Evolutionary conservation across 2,888 invertebrate species (phyloP), one percentile per base, ranked within the genome.

Genomic region (Xanthia icteritia): DNA sequence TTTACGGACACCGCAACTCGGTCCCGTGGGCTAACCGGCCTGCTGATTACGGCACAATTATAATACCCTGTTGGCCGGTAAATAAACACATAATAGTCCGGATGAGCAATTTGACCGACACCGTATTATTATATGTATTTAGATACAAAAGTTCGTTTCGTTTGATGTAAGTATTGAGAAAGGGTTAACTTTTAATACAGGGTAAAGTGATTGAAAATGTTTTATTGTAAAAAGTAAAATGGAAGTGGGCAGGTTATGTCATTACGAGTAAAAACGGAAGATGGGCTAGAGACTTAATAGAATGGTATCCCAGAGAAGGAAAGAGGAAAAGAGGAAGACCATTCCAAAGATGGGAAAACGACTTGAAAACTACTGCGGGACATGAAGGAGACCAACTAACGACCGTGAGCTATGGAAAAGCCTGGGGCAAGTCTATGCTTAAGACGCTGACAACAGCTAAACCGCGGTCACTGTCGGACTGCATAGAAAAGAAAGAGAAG

Each of bases 31-130:
- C 76, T 71, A 72, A 68, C 83, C 79, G 79, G 86, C 81, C 61
- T 78, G 83, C 89, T 89, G 91, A 91, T 92, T 92, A 91, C 89
- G 84, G 81, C 83, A 86, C 88, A 91, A 91, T 91, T 91, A 92
- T 88, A 86, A 92, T 88, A 86, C 92, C 90, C 91, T 61, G 87
- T 84, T 87, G 90, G 84, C 89, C 89, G 85, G 88, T 90, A 90
- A 92, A 92, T 92, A 91, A 90, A 89, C 89, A 83, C 83, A 74
- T 83, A 86, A 89, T 86, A 87, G 87, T 79, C 80, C 82, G 77
- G 82, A 85, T 81, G 85, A 86, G 77, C 88, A 88, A 88, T 89
- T 86, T 82, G 79, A 81, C 83, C 82, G 75, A 77, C 73, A 71
- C 82, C 65, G 68, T 84, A 82, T 86, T 85, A 82, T 86, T 82